Evolutionary conservation across 2,888 invertebrate genomes (phyloP).

Genomic region (Tinea trinotella): DNA sequence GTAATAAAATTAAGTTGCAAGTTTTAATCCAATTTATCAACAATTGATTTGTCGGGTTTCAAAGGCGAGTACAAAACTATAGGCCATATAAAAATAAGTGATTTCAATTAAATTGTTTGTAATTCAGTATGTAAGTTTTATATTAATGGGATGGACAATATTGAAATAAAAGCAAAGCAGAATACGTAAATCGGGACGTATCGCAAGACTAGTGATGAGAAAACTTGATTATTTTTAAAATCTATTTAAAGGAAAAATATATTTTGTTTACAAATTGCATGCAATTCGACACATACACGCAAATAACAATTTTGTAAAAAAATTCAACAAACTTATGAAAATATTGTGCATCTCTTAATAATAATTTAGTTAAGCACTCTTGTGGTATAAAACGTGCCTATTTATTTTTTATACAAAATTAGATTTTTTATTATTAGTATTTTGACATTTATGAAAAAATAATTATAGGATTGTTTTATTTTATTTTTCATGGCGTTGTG

Average conservation of each 20-base stretch:
- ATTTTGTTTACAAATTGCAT: too few relatives aligned
- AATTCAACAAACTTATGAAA: too few relatives aligned
- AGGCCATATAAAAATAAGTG: not conserved
- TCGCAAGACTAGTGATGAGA: not conserved
- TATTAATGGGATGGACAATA: not conserved
- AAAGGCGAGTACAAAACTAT: not conserved
- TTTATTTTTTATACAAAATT: slow-evolving; percentile 59
- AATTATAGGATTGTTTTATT: not conserved
- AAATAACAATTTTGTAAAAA: too few relatives aligned
- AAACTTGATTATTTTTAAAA: too few relatives aligned
- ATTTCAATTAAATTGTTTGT: not conserved
- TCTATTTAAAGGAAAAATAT: too few relatives aligned
- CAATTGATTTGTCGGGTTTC: too few relatives aligned
- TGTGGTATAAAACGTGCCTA: slow-evolving; percentile 60
- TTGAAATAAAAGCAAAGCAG: not conserved
- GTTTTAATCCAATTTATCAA: too few relatives aligned
- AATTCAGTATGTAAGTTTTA: not conserved
- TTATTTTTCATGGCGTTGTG: slow-evolving; percentile 30
- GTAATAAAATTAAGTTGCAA: too few relatives aligned
- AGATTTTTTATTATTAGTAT: slow-evolving; percentile 34
- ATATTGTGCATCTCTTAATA: not conserved
- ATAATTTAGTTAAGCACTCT: not conserved
- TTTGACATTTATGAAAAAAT: slow-evolving; percentile 41
- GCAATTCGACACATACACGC: too few relatives aligned
- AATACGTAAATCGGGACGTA: too few relatives aligned